These are phyloP conservation scores for Parnassius smintheus DNA, from an alignment of 2,888 invertebrate genomes.

Conservation along the genomic window DNA sequence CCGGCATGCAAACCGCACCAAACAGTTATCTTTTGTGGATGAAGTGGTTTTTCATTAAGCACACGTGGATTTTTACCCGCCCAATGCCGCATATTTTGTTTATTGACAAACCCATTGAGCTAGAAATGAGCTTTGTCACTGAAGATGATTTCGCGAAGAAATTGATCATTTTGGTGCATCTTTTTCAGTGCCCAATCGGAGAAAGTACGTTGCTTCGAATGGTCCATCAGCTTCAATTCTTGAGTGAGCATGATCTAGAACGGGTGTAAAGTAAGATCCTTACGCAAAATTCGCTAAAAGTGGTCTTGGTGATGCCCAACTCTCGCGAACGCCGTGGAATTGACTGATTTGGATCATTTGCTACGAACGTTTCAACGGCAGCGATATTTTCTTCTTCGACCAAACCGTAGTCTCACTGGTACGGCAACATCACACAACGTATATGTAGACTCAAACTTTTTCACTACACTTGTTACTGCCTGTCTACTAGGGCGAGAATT, in stretches of 20 bases:
- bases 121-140: too few species aligned
- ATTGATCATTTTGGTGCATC: too few species aligned
- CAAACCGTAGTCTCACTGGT: conserved; percentile 6
- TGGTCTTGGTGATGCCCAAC: conserved; percentile 1
- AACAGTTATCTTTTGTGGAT: too few species aligned
- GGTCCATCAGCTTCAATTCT: not conserved
- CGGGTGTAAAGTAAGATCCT: conserved; percentile 3
- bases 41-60: too few species aligned
- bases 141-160: too few species aligned
- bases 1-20: too few species aligned
- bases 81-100: too few species aligned
- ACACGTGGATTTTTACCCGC: too few species aligned
- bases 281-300: not conserved
- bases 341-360: too few species aligned
- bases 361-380: conserved; percentile 13
- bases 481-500: conserved; percentile 20
- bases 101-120: too few species aligned
- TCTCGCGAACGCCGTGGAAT: too few species aligned
- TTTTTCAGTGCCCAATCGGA: too few species aligned
- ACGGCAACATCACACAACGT: conserved; percentile 14
- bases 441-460: conserved; percentile 11
- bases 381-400: conserved; percentile 5
- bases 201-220: not conserved
- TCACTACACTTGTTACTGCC: not conserved
- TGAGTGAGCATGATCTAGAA: not conserved